Evolutionary conservation across 1,140 invertebrate genomes (phyloP), one percentile per base, ranked within the genome.

Genomic region (Ceratosolen fusciceps): DNA sequence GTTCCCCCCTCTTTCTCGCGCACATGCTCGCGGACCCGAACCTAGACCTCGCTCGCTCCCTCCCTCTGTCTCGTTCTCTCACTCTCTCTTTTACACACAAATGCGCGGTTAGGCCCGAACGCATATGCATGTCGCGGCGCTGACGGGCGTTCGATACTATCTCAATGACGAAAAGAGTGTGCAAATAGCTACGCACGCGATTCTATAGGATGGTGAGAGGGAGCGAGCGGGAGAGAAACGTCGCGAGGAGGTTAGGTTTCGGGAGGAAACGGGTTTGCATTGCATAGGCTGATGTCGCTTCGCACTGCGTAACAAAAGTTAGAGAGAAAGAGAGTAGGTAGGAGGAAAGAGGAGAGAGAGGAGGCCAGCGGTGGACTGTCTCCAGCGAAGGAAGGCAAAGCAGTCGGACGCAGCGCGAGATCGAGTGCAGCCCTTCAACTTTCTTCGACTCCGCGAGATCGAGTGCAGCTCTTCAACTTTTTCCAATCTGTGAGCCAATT

Each of bases 191-290:
- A 81, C 58, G 79, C 62, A 76, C 77, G 80, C 67, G 67, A 79
- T 26, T 26, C 3, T 7, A 60, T 29, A 54, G 80, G 60, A 83
- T 52, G 67, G 75, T 83, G 79, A 77, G 79, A 49, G 60, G 77
- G 77, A 83, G 76, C 73, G 82, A 54, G 56, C 1, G 43, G 73
- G 73, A 56, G 60, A 26, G 29, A 77, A 68, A 79, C 58, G 83
- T 21, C 56, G n/a, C 5, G 2, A 5, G 49, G 62, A 81, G 79
- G 49, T 77, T 70, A 70, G 67, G 54, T 71, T 77, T 58, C 68
- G 52, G 16, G 26, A 70, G 73, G 82, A 81, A 84, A 86, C 87
- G 84, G 87, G 89, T 89, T 90, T 88, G 87, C 88, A 89, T 87
- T 85, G 88, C 80, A 47, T 31, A 49, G n/a, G 81, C 85, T 75